Conservation (phyloP, 2,797 vertebrate genomes). For the Sebastes steindachneri region DNA sequence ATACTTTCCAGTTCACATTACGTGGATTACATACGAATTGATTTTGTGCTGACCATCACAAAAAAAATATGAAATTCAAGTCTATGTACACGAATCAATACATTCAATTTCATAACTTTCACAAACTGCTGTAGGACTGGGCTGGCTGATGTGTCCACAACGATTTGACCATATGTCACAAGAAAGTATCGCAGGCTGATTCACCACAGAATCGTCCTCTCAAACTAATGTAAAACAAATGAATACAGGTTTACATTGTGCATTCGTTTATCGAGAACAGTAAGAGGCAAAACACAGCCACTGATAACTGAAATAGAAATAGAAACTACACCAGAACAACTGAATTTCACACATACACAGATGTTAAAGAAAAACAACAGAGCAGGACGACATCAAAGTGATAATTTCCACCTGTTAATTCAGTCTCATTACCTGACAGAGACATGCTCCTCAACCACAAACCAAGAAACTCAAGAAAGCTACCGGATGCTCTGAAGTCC, state of each 20-base stretch:
- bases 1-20: no score
- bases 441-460: conserved; percentile 31
- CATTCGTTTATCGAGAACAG: neutral
- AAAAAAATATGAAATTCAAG: accelerated
- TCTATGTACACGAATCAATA: no score
- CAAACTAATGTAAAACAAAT: neutral
- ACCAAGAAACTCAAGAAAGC: neutral
- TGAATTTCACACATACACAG: conserved; percentile 1
- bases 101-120: no score
- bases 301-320: neutral
- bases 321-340: neutral
- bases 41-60: no score
- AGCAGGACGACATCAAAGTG: neutral
- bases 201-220: neutral
- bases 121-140: no score
- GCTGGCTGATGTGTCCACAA: conserved; percentile 13
- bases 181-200: neutral
- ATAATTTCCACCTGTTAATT: neutral
- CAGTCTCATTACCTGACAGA: conserved; percentile 49
- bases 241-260: neutral
- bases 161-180: conserved; percentile 34
- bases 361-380: neutral
- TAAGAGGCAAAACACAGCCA: neutral
- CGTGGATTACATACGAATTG: no score
- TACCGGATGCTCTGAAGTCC: neutral